Base-by-base conservation (phyloP, 2,113 vertebrate species). In the Amphilophus citrinellus region DNA sequence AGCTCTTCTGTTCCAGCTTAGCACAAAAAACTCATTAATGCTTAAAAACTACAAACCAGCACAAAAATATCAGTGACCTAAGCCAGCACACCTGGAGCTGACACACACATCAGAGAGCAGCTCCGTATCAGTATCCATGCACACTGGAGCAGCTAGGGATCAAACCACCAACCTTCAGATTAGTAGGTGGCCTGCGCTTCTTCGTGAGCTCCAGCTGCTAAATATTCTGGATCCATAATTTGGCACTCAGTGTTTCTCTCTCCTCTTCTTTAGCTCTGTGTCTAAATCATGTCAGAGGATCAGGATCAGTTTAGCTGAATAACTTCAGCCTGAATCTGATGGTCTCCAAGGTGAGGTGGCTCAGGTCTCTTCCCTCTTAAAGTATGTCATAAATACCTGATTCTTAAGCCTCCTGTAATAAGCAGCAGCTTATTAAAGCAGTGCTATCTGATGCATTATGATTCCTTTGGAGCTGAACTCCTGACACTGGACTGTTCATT, bases 241-340 rank as follows among this genome's bases (percentile, higher is more conserved):
- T 9, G 37, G 37, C 37, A 37, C 37, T 37, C 37, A 5, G 7
- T 7, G 32, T 35, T 35, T 35, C 32, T 35, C 32, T 35, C 5
- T 35, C 32, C 32, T 13, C 44, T 4, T 24, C 39, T 66, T 11
- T 0, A 37, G 39, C 0, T 0, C 35, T 5, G 42, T 4, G 42
- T 15, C 3, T 1, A 10, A 61, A 10, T 10, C 3, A 42, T 10
- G 10, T 2, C 39, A 42, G 39, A 42, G 39, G 39, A 10, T 42
- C 9, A 42, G 39, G 39, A 42, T 10, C 9, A 42, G 39, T 42
- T 42, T 42, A 42, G 39, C 10, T 42, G 6, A 37, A 10, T 42
- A 42, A 42, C 39, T 47, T 47, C 7, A 66, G 63, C 39, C 0
- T 66, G 5, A 47, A 10, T 2, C 39, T 68, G 8, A 68, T 1